Conservation (phyloP, 2,888 invertebrate species). For the Ophion ellenae region DNA sequence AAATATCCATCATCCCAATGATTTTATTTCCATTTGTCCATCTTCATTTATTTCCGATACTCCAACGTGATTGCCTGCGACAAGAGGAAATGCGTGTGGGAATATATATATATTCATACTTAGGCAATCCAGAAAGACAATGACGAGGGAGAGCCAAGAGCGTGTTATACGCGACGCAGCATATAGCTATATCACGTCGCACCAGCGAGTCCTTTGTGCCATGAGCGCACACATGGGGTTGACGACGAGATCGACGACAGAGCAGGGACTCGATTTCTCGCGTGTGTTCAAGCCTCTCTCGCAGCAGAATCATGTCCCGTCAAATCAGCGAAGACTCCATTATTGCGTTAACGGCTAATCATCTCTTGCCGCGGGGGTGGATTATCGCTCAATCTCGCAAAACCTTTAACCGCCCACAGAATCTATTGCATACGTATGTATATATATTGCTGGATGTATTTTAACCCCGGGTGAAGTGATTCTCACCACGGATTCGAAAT, state of each 20-base stretch:
- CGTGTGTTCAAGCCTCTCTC: constrained; percentile 57
- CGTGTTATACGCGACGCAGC: constrained; percentile 32
- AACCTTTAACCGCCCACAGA: constrained; percentile 59
- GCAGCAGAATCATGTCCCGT: constrained; percentile 69
- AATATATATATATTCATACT: constrained; percentile 37
- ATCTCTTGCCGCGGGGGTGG: constrained; percentile 68
- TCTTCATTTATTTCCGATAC: constrained; percentile 29
- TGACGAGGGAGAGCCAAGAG: constrained; percentile 55
- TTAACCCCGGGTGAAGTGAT: constrained; percentile 34
- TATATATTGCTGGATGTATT: constrained; percentile 18
- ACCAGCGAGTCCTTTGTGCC: constrained; percentile 60
- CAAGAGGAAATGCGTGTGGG: constrained; percentile 34
- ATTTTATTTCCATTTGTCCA: constrained; percentile 25
- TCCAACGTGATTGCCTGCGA: constrained; percentile 41
- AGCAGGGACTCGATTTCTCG: constrained; percentile 53
- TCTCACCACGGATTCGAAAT: constrained; percentile 14
- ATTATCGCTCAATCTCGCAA: constrained; percentile 58
- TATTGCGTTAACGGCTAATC: constrained; percentile 78
- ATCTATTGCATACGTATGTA: constrained; percentile 55
- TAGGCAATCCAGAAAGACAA: constrained; percentile 61
- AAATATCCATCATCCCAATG: constrained; percentile 41
- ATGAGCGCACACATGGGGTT: constrained; percentile 46
- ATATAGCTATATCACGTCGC: constrained; percentile 30
- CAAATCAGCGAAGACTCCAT: constrained; percentile 71
- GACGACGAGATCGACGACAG: constrained; percentile 66